Percentiles rank a stretch among this genome's conserved stretches.
These are phyloP conservation scores for Siniperca obscura DNA, from an alignment of 2,797 vertebrate genomes.

Conservation along the genomic window DNA sequence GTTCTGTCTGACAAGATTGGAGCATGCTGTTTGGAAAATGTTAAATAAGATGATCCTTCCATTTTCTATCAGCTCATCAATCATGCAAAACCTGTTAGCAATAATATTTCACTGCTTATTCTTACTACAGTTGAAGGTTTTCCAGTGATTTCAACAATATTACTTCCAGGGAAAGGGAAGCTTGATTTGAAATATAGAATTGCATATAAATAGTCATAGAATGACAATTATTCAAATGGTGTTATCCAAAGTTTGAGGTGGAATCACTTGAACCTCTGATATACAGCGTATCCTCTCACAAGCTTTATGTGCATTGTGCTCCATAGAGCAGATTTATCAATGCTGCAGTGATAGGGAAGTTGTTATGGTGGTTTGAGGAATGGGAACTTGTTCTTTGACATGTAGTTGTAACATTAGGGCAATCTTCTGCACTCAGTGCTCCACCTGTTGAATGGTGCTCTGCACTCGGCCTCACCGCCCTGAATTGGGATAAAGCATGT, in stretches of 20 bases:
- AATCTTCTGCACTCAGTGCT: not conserved
- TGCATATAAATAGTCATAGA: not conserved
- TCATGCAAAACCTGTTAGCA: conserved; percentile 23
- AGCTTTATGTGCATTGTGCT: not conserved
- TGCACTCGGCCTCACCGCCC: too few species aligned
- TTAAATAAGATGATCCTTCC: conserved; percentile 6
- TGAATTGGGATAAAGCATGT: too few species aligned
- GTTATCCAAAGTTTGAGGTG: not conserved
- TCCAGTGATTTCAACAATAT: not conserved
- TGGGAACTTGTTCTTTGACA: too few species aligned
- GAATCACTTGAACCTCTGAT: not conserved
- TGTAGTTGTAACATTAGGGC: too few species aligned
- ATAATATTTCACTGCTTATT: conserved; percentile 7
- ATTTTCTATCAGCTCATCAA: conserved; percentile 22
- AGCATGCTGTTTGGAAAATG: not conserved
- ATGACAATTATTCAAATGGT: too few species aligned
- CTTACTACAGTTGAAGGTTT: not conserved
- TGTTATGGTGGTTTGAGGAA: too few species aligned
- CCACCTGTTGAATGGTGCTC: not conserved
- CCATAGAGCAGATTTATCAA: too few species aligned
- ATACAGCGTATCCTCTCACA: not conserved
- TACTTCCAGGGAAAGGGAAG: not conserved
- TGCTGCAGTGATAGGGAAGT: too few species aligned
- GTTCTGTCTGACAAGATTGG: not conserved
- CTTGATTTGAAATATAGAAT: not conserved